phyloP scores from a whole-genome alignment of 2,797 vertebrate species.

The Tarsius wallacei region DNA sequence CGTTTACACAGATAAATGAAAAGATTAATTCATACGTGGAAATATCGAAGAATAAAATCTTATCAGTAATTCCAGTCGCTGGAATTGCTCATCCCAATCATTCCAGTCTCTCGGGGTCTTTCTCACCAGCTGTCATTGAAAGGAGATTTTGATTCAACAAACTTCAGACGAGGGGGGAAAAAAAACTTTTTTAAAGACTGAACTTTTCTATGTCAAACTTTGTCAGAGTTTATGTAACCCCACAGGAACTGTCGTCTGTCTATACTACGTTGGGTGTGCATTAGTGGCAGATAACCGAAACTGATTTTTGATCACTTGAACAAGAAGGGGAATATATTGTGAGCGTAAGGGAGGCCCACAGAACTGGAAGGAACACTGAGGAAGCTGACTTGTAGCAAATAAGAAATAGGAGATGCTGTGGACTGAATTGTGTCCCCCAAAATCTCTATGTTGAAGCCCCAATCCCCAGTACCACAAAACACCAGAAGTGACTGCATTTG shows the following conservation, averaged over 20 bases:
- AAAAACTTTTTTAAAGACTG: neutral
- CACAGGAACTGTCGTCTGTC: neutral
- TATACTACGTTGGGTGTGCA: neutral
- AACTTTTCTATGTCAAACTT: neutral
- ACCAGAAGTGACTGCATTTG: neutral
- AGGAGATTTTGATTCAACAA: slow-evolving; percentile 27
- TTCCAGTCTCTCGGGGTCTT: neutral
- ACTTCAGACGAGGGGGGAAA: neutral
- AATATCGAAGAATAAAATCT: neutral
- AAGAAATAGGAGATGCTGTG: neutral
- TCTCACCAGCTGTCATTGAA: neutral
- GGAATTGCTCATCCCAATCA: neutral
- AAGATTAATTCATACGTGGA: neutral
- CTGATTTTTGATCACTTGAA: neutral
- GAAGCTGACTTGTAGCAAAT: neutral
- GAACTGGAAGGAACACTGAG: neutral
- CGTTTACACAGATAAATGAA: neutral
- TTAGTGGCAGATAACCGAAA: neutral
- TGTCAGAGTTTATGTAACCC: neutral
- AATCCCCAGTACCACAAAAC: neutral
- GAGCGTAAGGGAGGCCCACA: neutral
- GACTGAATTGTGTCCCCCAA: neutral
- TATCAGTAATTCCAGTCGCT: neutral
- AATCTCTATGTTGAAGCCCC: neutral
- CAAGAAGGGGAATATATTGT: neutral